Percentiles rank a stretch among this genome's conserved stretches.
phyloP scores from a whole-genome alignment of 2,113 vertebrate genomes.

The Camelus dromedarius region DNA sequence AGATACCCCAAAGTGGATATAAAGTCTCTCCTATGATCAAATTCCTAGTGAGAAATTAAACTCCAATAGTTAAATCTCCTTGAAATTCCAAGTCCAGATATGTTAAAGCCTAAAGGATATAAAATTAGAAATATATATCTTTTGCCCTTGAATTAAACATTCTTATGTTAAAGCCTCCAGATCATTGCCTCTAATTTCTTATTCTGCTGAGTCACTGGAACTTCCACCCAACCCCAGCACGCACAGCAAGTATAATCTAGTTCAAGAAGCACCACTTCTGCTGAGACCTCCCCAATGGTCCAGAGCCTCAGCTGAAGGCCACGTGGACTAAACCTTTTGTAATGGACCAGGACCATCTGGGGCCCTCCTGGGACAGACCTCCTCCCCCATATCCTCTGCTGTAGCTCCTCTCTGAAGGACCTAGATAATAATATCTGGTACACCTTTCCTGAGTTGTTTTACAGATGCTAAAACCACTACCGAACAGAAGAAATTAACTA shows the following conservation, averaged over 20 bases:
- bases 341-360: background rate
- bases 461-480: background rate
- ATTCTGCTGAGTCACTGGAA: background rate
- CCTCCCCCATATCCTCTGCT: background rate
- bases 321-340: background rate
- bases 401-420: background rate
- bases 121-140: background rate
- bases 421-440: background rate
- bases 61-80: conserved; percentile 3
- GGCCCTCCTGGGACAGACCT: background rate
- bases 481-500: background rate
- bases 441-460: background rate
- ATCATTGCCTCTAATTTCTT: background rate
- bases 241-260: too few species aligned
- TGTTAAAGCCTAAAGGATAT: background rate
- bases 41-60: background rate
- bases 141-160: background rate
- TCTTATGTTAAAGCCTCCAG: background rate
- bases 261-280: background rate
- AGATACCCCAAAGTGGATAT: background rate
- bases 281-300: background rate
- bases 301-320: background rate
- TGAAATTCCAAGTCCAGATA: conserved; percentile 19
- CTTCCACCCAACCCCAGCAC: background rate
- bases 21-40: background rate